Base-by-base conservation (phyloP, 2,888 invertebrate genomes). In the Drosophila acutilabella region DNA sequence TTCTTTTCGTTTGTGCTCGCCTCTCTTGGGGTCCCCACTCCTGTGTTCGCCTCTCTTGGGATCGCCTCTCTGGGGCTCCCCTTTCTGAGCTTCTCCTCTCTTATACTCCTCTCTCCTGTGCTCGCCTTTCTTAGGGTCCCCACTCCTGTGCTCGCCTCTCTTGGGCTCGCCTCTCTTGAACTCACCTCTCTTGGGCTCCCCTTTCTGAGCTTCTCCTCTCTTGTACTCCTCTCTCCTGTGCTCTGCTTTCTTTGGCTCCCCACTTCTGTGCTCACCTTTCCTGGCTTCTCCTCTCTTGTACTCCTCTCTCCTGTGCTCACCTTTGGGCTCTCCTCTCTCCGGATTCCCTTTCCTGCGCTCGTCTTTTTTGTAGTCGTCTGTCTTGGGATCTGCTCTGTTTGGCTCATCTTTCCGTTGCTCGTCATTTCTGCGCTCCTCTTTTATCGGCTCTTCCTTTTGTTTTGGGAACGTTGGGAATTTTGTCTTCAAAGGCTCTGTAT, bases 391-490 rank as follows among this genome's bases (percentile, higher is more conserved):
- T 2, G n/a, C 0, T n/a, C 13, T 36, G 2, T 8, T 7, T 1
- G 6, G 3, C 8, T 14, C 4, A 0, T 13, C 36, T 4, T 36
- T 13, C 13, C 3, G 13, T 8, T 13, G 3, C 2, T 36, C 13
- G 7, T 13, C 36, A 4, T 36, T 36, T 13, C 13, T 36, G 36
- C 4, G 13, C 13, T 36, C 4, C 13, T 13, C 2, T 4, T 23
- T 40, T 5, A n/a, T 16, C n/a, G 6, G 2, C 8, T 16, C 2
- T 10, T n/a, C 7, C 11, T 61, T 47, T n/a, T 2, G 7, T 11
- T 47, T 66, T 0, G 30, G 8, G 1, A 47, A 26, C 1, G 36
- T 1, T 8, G 70, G 58, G 10, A 75, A 44, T 5, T 44, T 30
- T 1, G 44, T 20, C 14, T 26, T 40, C 0, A 45, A n/a, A 8